phyloP scores from a whole-genome alignment of 1,140 invertebrate species.

The Potamilus streckersoni region DNA sequence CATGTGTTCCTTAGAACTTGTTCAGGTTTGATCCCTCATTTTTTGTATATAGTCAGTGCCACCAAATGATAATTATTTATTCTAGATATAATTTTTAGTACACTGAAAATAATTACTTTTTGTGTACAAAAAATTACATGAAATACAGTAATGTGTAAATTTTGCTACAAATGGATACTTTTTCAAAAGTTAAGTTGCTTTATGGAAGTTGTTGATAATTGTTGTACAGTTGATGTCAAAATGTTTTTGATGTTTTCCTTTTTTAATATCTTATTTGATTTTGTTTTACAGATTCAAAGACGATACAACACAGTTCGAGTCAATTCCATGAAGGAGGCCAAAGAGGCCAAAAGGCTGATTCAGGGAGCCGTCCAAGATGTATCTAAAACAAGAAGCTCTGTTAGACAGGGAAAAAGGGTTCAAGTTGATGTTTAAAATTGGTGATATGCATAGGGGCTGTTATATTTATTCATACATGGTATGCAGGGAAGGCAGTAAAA shows the following conservation, averaged over 20 bases:
- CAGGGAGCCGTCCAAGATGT: slow-evolving; percentile 20
- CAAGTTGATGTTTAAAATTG: slow-evolving; percentile 13
- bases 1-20: too few relatives aligned
- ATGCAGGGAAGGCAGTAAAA: too few relatives aligned
- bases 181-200: background rate
- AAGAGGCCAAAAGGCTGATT: slow-evolving; percentile 43
- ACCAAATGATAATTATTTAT: too few relatives aligned
- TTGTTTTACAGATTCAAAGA: slow-evolving; percentile 54
- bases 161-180: too few relatives aligned
- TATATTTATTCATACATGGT: background rate
- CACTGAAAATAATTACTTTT: too few relatives aligned
- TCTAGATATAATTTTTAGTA: too few relatives aligned
- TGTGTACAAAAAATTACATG: too few relatives aligned
- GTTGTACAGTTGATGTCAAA: background rate
- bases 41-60: too few relatives aligned
- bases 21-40: too few relatives aligned
- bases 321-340: slow-evolving; percentile 59
- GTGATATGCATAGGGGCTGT: slow-evolving; percentile 2
- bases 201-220: background rate
- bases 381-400: background rate
- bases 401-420: background rate
- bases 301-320: slow-evolving; percentile 60
- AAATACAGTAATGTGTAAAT: too few relatives aligned
- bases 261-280: background rate
- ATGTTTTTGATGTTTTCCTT: background rate